These are phyloP conservation scores for Euwallacea fornicatus DNA, from an alignment of 1,140 invertebrate genomes.

Conservation along the genomic window DNA sequence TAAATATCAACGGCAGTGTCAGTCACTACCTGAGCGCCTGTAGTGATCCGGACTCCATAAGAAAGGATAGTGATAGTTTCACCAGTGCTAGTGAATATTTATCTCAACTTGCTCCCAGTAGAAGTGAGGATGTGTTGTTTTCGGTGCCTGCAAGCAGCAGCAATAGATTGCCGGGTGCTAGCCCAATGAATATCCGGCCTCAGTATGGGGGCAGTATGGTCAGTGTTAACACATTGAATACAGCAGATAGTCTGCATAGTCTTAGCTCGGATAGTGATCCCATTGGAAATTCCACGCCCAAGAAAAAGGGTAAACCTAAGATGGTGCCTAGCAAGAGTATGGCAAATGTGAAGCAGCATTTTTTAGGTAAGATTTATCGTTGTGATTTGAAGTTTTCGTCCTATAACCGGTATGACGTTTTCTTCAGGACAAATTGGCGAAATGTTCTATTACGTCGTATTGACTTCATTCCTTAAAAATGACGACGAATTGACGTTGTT, in stretches of 20 bases:
- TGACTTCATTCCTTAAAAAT: too few relatives aligned
- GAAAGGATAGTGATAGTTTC: constrained; percentile 65
- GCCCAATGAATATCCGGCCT: constrained; percentile 62
- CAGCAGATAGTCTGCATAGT: constrained; percentile 65
- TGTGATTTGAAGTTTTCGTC: too few relatives aligned
- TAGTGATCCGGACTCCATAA: constrained; percentile 57
- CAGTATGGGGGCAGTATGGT: constrained; percentile 64
- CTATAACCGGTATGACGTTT: too few relatives aligned
- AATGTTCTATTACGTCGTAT: too few relatives aligned
- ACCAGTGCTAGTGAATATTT: constrained; percentile 58
- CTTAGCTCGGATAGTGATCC: constrained; percentile 61
- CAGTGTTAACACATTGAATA: constrained; percentile 57
- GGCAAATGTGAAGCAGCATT: constrained; percentile 52
- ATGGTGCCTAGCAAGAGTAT: constrained; percentile 50
- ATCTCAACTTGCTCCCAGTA: constrained; percentile 62
- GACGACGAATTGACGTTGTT: too few relatives aligned
- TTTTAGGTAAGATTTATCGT: constrained; percentile 47
- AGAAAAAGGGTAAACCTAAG: constrained; percentile 43
- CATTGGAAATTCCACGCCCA: constrained; percentile 44
- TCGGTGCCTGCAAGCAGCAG: constrained; percentile 53
- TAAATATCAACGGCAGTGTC: constrained; percentile 60
- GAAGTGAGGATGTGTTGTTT: constrained; percentile 75
- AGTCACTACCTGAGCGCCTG: constrained; percentile 58
- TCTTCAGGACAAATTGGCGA: too few relatives aligned
- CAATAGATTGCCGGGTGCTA: constrained; percentile 59